A percentile compares a stretch with the other conserved stretches of the same genome.
These are phyloP conservation scores for Argyrosomus regius DNA, from an alignment of 2,797 vertebrate species.

Conservation along the genomic window DNA sequence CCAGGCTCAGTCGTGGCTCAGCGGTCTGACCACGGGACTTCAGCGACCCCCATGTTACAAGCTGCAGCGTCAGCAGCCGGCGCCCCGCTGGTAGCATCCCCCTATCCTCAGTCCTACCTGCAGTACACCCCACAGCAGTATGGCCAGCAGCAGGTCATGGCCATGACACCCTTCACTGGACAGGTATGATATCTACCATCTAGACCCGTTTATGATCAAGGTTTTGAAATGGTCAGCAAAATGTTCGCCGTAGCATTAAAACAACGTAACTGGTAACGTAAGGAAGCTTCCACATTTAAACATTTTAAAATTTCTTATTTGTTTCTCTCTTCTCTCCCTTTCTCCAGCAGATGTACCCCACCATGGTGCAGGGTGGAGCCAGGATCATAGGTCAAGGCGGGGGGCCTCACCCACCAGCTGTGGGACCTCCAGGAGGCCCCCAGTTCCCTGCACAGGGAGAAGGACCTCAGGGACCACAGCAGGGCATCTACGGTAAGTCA, in stretches of 20 bases:
- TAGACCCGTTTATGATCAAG: neutral
- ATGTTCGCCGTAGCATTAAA: neutral
- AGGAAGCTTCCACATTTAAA: neutral
- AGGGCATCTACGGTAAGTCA: conserved; percentile 90
- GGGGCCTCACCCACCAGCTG: conserved; percentile 88
- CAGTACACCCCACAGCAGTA: conserved; percentile 89
- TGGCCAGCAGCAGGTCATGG: conserved; percentile 88
- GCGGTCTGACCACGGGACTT: conserved; percentile 89
- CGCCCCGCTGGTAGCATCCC: conserved; percentile 91
- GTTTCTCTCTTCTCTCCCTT: neutral
- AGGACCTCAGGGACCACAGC: conserved; percentile 89
- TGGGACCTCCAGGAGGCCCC: conserved; percentile 90
- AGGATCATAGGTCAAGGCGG: conserved; percentile 90
- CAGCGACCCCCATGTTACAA: conserved; percentile 90
- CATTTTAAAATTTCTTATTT: neutral
- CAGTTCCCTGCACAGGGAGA: conserved; percentile 91
- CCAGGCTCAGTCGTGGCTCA: conserved; percentile 88
- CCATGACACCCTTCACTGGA: conserved; percentile 91
- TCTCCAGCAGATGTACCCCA: conserved; percentile 89
- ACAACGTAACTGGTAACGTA: neutral
- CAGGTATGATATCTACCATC: conserved; percentile 80
- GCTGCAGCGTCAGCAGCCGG: conserved; percentile 90
- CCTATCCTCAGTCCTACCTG: conserved; percentile 91
- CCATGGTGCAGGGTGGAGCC: conserved; percentile 91
- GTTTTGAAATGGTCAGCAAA: neutral